A percentile compares a stretch with the other conserved stretches of the same genome.
These are phyloP conservation scores for Phenacoccus solenopsis DNA, from an alignment of 1,140 invertebrate genomes.

Conservation along the genomic window DNA sequence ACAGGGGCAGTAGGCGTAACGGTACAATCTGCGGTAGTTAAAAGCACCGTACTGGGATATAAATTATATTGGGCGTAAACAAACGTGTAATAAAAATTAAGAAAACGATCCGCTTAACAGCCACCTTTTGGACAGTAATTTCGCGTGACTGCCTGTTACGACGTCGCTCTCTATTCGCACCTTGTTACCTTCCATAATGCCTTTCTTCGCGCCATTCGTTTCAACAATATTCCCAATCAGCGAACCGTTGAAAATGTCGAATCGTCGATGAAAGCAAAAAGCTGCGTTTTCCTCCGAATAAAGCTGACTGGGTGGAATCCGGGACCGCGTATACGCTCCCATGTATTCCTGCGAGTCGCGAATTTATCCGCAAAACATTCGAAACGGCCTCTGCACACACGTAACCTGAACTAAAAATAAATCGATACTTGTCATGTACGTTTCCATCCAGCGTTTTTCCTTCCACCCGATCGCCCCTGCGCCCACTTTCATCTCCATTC, in stretches of 20 bases:
- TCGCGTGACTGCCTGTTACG: neutral
- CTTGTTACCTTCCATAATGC: neutral
- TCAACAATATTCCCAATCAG: too few relatives aligned
- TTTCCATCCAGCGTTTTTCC: too few relatives aligned
- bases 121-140: neutral
- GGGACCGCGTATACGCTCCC: too few relatives aligned
- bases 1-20: too few relatives aligned
- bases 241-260: too few relatives aligned
- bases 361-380: neutral
- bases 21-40: too few relatives aligned
- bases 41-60: too few relatives aligned
- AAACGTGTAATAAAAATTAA: neutral
- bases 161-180: neutral
- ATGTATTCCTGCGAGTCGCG: too few relatives aligned
- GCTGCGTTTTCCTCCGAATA: too few relatives aligned
- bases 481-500: neutral
- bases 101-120: neutral
- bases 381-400: constrained; percentile 6
- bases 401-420: constrained; percentile 14
- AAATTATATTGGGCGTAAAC: constrained; percentile 1
- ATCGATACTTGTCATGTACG: constrained; percentile 12
- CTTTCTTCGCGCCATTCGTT: neutral
- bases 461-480: neutral
- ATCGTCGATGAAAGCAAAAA: too few relatives aligned
- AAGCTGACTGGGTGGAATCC: too few relatives aligned